A percentile compares a stretch with the other conserved stretches of the same genome.
phyloP scores from a whole-genome alignment of 2,113 vertebrate genomes.

The Malurus alboscapulatus region DNA sequence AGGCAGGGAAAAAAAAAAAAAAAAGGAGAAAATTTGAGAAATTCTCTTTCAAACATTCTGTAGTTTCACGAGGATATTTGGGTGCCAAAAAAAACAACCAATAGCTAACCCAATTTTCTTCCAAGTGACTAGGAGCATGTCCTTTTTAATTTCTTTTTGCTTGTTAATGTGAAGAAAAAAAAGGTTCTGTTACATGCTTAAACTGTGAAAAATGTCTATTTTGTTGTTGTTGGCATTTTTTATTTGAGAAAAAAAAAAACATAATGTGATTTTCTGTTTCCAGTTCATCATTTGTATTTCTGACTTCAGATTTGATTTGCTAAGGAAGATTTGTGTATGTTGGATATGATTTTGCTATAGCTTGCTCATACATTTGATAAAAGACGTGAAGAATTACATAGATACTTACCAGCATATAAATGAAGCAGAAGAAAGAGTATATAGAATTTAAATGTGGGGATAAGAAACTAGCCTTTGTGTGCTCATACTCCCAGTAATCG shows the following conservation, averaged over 20 bases:
- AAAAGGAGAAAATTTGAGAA: neutral
- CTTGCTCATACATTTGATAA: neutral
- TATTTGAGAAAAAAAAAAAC: neutral
- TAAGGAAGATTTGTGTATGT: neutral
- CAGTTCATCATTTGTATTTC: neutral
- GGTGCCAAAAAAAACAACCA: neutral
- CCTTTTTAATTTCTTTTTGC: neutral
- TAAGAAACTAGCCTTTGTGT: neutral
- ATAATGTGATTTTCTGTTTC: neutral
- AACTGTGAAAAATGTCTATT: neutral
- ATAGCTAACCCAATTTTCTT: neutral
- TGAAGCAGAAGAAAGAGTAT: slow-evolving; percentile 3
- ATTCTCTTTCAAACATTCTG: neutral
- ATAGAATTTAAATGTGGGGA: slow-evolving; percentile 1
- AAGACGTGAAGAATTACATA: slow-evolving; percentile 15
- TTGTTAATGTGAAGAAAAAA: neutral
- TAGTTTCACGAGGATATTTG: neutral
- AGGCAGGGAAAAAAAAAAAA: neutral
- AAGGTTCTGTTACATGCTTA: neutral
- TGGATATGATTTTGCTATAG: neutral
- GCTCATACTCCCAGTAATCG: neutral
- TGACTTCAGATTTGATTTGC: neutral
- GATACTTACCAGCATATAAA: neutral
- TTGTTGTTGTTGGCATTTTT: neutral
- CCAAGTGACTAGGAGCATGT: neutral